These are phyloP conservation scores for Palloptera scutellata DNA, from an alignment of 2,888 invertebrate genomes.

Conservation along the genomic window DNA sequence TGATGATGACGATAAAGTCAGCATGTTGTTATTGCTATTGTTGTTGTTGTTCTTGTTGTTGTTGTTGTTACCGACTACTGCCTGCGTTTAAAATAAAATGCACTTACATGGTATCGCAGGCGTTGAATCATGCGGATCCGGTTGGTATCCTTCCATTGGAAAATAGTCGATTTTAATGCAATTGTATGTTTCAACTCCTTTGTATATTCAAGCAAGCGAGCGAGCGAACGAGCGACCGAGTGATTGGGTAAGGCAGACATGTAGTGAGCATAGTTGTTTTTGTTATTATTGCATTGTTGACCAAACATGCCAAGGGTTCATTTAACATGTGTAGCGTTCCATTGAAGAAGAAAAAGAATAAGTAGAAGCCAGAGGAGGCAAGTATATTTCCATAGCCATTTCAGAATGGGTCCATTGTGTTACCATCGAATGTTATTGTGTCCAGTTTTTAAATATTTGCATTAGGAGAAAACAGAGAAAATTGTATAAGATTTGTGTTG, in stretches of 20 bases:
- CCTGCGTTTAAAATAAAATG: conserved; percentile 6
- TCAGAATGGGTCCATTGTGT: neutral
- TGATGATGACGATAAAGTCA: neutral
- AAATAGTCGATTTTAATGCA: conserved; percentile 90
- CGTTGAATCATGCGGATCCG: conserved; percentile 90
- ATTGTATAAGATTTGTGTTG: too few species aligned
- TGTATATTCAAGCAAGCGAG: neutral
- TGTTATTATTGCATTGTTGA: conserved; percentile 38
- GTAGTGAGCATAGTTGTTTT: conserved; percentile 31
- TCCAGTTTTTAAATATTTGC: neutral
- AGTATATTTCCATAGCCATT: neutral
- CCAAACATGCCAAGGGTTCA: conserved; percentile 28
- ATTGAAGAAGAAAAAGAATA: neutral
- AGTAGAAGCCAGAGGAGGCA: neutral
- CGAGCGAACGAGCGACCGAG: too few species aligned
- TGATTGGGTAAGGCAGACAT: neutral
- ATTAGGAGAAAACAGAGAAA: neutral
- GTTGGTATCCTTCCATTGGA: conserved; percentile 83
- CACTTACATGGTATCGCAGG: conserved; percentile 92
- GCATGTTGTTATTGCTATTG: neutral
- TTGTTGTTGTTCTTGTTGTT: conserved; percentile 6
- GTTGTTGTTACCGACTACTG: neutral
- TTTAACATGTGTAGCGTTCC: conserved; percentile 14
- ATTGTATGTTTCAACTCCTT: conserved; percentile 59
- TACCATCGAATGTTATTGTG: neutral